Base-by-base conservation (phyloP, 2,888 invertebrate species). In the Strigamia transsilvanica region DNA sequence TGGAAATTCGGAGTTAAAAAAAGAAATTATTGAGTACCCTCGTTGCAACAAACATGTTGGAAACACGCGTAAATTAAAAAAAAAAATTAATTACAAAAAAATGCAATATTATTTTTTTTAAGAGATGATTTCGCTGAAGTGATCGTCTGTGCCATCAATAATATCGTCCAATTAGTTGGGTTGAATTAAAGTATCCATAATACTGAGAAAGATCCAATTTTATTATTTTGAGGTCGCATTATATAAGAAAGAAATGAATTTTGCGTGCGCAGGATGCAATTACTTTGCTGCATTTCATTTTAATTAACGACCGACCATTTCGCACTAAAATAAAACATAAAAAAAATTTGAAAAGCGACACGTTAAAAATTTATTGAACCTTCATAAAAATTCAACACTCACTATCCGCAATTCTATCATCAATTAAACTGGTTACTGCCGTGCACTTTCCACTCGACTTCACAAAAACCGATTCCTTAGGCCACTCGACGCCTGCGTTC, bases 351-450 rank as follows among this genome's bases (percentile, higher is more conserved):
- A 66, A 66, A 66, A 21, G 61, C 61, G 61, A 66, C 61, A 66
- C 61, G 61, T 18, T 66, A 66, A 66, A 66, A 66, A 66, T 66
- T 66, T 66, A 66, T 66, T 66, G 61, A 66, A 66, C 61, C 61
- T 66, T 66, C 61, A 66, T 66, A 66, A 66, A 66, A 66, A 66
- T 66, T 66, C 61, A 66, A 66, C 61, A 3, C 23, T 66, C 61
- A 66, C 61, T 23, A 66, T 66, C 61, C 61, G 61, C 61, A 21
- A 66, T 46, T 46, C 46, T 46, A 46, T 46, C 46, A 46, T 66
- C 61, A 66, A 66, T 66, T 66, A 66, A 66, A 66, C 61, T 21
- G 23, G 38, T 66, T 66, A 66, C 61, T 66, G 23, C 61, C 61
- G 46, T 46, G 46, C 46, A 46, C 46, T 15, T 46, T n/a, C 46